Evolutionary conservation across 2,113 vertebrate genomes (phyloP).

Genomic region (Notothenia coriiceps): DNA sequence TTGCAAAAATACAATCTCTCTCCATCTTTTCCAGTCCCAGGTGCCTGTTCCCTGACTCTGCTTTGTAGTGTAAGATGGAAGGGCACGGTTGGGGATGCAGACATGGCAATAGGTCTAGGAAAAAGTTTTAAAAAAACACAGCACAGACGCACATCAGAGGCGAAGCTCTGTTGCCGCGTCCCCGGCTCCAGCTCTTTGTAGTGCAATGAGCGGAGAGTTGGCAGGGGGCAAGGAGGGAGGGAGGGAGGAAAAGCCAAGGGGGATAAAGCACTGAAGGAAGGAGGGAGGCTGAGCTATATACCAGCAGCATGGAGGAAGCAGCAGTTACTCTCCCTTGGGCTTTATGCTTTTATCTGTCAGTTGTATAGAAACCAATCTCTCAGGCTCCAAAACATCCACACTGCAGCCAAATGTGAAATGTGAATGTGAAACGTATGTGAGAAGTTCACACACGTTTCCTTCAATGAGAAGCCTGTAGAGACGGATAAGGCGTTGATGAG

Average conservation of each 20-base stretch:
- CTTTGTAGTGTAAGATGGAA: slow-evolving; percentile 55
- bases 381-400: slow-evolving; percentile 44
- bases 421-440: background rate
- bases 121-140: background rate
- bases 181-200: slow-evolving; percentile 76
- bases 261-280: slow-evolving; percentile 37
- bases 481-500: background rate
- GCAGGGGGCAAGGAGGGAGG: slow-evolving; percentile 33
- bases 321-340: slow-evolving; percentile 65
- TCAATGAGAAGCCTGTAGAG: background rate
- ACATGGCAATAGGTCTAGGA: slow-evolving; percentile 39
- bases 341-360: slow-evolving; percentile 72
- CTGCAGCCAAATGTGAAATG: slow-evolving; percentile 17
- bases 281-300: slow-evolving; percentile 54
- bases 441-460: slow-evolving; percentile 10
- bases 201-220: slow-evolving; percentile 78
- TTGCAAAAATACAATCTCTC: slow-evolving; percentile 27
- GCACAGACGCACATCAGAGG: slow-evolving; percentile 70
- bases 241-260: slow-evolving; percentile 36
- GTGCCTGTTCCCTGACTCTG: slow-evolving; percentile 56
- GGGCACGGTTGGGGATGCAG: slow-evolving; percentile 38
- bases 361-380: slow-evolving; percentile 66
- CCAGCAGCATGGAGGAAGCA: slow-evolving; percentile 75
- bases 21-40: slow-evolving; percentile 28
- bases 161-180: slow-evolving; percentile 67